phyloP scores from a whole-genome alignment of 2,888 invertebrate genomes.

The Mesorhabditis spiculigera region DNA sequence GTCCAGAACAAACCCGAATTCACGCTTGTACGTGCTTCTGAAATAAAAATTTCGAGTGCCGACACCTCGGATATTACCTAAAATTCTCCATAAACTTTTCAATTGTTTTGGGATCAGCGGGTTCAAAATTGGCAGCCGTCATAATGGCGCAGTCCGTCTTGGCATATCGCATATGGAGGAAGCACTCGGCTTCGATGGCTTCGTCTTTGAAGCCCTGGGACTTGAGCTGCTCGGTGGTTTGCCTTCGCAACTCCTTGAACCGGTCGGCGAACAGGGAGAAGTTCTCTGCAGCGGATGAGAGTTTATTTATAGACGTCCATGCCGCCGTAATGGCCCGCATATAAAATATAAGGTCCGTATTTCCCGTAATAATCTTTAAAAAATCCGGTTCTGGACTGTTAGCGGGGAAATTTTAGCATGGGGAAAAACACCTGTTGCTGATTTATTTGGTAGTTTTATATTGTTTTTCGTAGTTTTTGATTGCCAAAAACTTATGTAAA shows the following conservation, averaged over 20 bases:
- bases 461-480: no score
- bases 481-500: no score
- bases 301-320: no score
- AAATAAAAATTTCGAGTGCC: constrained; percentile 63
- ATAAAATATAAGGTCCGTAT: not conserved
- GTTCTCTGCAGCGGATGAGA: no score
- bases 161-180: constrained; percentile 69
- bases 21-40: constrained; percentile 76
- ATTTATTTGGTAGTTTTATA: no score
- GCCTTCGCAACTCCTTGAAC: not conserved
- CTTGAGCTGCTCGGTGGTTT: not conserved
- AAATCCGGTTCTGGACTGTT: no score
- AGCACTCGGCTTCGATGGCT: constrained; percentile 70
- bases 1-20: constrained; percentile 89
- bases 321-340: no score
- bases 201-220: constrained; percentile 57
- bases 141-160: constrained; percentile 54
- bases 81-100: constrained; percentile 73
- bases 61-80: not conserved
- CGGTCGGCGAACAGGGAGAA: not conserved
- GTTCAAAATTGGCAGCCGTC: constrained; percentile 19
- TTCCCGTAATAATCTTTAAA: no score
- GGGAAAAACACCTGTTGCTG: no score
- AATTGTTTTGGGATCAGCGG: not conserved
- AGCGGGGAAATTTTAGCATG: no score